Base-by-base conservation (phyloP, 1,140 invertebrate species). In the Acyrthosiphon pisum region DNA sequence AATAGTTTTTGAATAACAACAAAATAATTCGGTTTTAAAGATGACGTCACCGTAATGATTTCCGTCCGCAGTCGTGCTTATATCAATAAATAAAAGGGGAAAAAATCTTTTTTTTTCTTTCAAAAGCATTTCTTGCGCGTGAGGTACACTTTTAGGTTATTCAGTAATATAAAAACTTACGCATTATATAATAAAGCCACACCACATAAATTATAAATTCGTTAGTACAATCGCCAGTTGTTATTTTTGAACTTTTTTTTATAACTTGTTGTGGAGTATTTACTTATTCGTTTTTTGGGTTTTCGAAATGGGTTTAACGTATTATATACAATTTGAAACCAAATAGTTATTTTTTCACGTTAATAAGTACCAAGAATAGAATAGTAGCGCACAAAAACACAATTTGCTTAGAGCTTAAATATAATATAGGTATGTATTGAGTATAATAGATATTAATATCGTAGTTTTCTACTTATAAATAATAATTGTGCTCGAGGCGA, bases 1-100 rank as follows among this genome's bases (percentile, higher is more conserved):
- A n/a, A n/a, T n/a, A 11, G 11, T 48, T 48, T 48, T 48, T 48
- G 48, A 48, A 48, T 48, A 11, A 48, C 48, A 48, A 18, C 48
- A 48, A 18, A 48, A 48, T 18, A 48, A 48, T 92, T 83, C 81
- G 81, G 53, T 53, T 89, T 89, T 89, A 89, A 88, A 89, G n/a
- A 53, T 89, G 87, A 89, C 87, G 87, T 89, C 87, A 89, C 14
- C 48, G 87, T 89, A 89, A 89, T 89, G 87, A 89, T 89, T 53
- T 89, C 46, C n/a, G 46, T 50, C 50, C 86, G 44, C 46, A 44
- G 84, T 87, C 46, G 44, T 46, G 46, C n/a, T 88, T 50, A 83
- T 83, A 88, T 48, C 26, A 88, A 88, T 46, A 87, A 87, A 30
- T 46, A 46, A 87, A 84, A 84, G 23, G 23, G 81, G 23, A 83